These are phyloP conservation scores for Cyprinodon brontotheroides DNA, from an alignment of 2,113 vertebrate genomes.

Conservation along the genomic window DNA sequence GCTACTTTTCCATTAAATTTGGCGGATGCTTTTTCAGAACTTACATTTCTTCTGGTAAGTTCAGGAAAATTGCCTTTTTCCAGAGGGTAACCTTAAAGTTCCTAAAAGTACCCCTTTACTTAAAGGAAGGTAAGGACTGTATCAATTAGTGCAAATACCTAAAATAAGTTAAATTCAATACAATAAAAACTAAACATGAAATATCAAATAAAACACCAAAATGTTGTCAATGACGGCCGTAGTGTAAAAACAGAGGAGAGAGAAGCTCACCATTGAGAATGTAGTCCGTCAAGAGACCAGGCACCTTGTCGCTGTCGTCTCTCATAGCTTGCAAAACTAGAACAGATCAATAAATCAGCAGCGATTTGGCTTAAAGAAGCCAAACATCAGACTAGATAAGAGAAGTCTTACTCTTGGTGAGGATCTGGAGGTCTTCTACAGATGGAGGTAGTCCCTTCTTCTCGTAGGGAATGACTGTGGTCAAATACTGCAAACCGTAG, in stretches of 20 bases:
- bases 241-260: neutral
- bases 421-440: constrained; percentile 92
- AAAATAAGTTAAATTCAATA: neutral
- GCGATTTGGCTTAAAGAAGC: neutral
- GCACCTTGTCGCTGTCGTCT: constrained; percentile 96
- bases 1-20: neutral
- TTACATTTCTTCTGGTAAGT: no score
- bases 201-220: neutral
- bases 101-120: neutral
- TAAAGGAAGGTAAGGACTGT: neutral
- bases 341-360: constrained; percentile 22
- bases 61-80: no score
- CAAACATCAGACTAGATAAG: neutral
- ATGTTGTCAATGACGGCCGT: neutral
- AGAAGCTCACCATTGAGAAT: constrained; percentile 90
- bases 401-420: constrained; percentile 90
- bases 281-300: constrained; percentile 94
- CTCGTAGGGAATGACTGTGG: constrained; percentile 97
- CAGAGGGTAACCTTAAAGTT: no score
- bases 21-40: no score
- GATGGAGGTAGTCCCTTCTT: constrained; percentile 91
- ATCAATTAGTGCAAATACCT: neutral
- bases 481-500: constrained; percentile 85
- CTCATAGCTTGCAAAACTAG: constrained; percentile 94
- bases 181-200: neutral